phyloP scores from a whole-genome alignment of 2,113 vertebrate species.

The Podocnemis expansa region DNA sequence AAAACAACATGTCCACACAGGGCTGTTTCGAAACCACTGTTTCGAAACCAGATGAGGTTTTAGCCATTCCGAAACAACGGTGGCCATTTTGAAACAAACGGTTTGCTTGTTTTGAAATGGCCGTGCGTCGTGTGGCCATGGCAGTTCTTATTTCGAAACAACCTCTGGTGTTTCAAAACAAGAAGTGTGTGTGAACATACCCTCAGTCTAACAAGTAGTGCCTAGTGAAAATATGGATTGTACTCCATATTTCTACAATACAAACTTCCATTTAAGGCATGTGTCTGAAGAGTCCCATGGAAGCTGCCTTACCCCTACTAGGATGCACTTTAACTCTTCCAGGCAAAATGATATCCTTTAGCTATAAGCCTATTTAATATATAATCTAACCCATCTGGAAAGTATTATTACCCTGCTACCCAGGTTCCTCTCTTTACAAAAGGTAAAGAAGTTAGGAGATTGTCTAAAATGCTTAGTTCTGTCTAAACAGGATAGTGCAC shows the following conservation, averaged over 20 bases:
- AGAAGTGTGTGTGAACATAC: too few relatives aligned
- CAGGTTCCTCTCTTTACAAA: neutral
- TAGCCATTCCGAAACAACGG: too few relatives aligned
- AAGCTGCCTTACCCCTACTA: neutral
- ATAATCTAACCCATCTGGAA: neutral
- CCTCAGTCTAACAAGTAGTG: neutral
- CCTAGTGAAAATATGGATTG: neutral
- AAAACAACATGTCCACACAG: too few relatives aligned
- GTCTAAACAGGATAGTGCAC: neutral
- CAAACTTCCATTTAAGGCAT: neutral
- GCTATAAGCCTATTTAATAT: neutral
- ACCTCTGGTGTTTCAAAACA: too few relatives aligned
- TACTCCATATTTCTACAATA: neutral
- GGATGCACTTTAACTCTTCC: neutral
- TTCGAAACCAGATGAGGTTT: too few relatives aligned
- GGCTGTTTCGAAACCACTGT: too few relatives aligned
- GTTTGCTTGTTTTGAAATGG: too few relatives aligned
- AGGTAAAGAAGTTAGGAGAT: neutral
- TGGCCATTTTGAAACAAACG: too few relatives aligned
- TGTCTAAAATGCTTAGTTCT: neutral
- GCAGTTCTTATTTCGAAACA: too few relatives aligned
- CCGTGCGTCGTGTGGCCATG: too few relatives aligned
- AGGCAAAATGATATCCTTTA: neutral
- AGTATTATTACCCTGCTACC: neutral
- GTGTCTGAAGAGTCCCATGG: neutral